phyloP scores from a whole-genome alignment of 2,797 vertebrate species.

The Tokudaia muenninki region DNA sequence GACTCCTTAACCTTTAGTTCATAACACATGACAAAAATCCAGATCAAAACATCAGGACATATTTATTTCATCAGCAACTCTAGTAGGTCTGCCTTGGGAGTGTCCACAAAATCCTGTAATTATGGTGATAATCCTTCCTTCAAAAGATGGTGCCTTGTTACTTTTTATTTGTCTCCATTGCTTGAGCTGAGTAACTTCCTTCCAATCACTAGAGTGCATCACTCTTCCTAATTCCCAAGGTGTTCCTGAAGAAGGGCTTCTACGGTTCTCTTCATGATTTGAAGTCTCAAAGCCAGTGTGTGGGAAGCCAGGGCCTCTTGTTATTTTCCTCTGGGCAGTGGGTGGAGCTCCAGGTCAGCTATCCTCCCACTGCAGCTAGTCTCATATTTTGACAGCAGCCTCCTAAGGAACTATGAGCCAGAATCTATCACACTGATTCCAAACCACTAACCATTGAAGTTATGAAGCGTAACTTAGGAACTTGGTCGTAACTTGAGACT shows the following conservation, averaged over 20 bases:
- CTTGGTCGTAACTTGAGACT: neutral
- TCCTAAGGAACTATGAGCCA: neutral
- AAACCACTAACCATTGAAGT: neutral
- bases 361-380: neutral
- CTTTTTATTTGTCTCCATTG: neutral
- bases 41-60: slow-evolving; percentile 1
- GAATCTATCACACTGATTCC: neutral
- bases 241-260: neutral
- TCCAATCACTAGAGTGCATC: neutral
- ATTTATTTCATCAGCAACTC: neutral
- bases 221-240: neutral
- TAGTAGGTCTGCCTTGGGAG: neutral
- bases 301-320: neutral
- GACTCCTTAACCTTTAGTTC: slow-evolving; percentile 28
- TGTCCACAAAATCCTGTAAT: neutral
- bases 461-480: neutral
- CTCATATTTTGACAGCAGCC: neutral
- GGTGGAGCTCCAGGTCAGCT: neutral
- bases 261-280: neutral
- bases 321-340: too few species aligned
- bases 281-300: neutral
- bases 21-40: neutral
- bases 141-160: neutral
- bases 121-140: neutral
- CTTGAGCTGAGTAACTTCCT: neutral